These are phyloP conservation scores for Epiblema foenella DNA, from an alignment of 2,888 invertebrate genomes.

Conservation along the genomic window DNA sequence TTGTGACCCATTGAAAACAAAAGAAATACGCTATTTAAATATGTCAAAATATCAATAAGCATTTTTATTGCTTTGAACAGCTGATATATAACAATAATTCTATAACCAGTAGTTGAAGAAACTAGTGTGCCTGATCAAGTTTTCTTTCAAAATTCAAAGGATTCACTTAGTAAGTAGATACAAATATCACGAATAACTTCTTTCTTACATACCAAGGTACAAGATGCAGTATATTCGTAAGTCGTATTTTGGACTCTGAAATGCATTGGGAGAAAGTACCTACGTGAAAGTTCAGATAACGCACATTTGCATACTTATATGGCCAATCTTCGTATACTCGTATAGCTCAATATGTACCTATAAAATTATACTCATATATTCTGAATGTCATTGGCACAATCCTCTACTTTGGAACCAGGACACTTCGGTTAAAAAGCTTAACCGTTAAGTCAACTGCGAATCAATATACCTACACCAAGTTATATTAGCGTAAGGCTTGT, in stretches of 20 bases:
- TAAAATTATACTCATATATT: neutral
- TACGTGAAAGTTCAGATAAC: slow-evolving; percentile 15
- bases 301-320: neutral
- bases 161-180: no score
- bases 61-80: neutral
- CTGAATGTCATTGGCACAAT: slow-evolving; percentile 17
- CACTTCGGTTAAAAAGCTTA: slow-evolving; percentile 8
- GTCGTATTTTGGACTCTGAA: neutral
- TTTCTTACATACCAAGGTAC: no score
- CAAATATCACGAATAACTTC: no score
- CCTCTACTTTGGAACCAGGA: slow-evolving; percentile 21
- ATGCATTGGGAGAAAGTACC: neutral
- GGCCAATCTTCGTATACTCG: neutral
- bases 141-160: no score
- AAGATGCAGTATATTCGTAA: neutral
- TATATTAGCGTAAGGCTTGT: neutral
- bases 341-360: neutral
- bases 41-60: neutral
- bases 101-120: neutral
- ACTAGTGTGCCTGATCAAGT: no score
- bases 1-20: slow-evolving; percentile 1
- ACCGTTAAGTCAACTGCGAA: slow-evolving; percentile 14
- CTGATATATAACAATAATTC: neutral
- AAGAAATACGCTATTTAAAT: neutral
- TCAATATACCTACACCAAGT: neutral